Conservation (phyloP, 2,797 vertebrate species). For the Peromyscus aztecus region DNA sequence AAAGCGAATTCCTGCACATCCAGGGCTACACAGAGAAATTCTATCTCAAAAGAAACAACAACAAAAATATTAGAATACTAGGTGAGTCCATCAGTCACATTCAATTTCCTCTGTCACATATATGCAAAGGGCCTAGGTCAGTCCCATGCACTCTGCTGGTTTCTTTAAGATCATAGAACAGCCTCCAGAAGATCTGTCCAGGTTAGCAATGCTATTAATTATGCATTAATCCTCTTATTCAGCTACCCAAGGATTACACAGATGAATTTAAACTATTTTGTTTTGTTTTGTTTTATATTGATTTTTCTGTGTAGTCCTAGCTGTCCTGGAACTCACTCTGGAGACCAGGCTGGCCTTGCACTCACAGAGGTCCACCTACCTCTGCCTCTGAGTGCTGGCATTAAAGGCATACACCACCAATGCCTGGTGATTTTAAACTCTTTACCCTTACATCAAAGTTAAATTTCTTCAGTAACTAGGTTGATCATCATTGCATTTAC, state of each 20-base stretch:
- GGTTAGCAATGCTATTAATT: neutral
- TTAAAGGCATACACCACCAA: neutral
- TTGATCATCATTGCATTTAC: slow-evolving; percentile 55
- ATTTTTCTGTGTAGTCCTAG: neutral
- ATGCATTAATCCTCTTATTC: neutral
- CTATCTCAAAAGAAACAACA: neutral
- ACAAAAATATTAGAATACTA: neutral
- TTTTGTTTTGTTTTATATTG: neutral
- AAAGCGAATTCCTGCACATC: neutral
- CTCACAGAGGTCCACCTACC: neutral
- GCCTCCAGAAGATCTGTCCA: slow-evolving; percentile 6
- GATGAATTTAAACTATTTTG: slow-evolving; percentile 25
- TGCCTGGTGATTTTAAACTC: slow-evolving; percentile 18
- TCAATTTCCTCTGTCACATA: neutral
- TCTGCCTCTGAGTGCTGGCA: neutral
- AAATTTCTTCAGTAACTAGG: neutral
- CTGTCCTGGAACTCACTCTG: neutral
- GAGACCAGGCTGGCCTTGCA: neutral
- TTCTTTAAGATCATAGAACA: slow-evolving; percentile 2
- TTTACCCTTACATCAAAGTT: neutral
- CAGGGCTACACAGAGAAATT: neutral
- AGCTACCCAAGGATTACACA: slow-evolving; percentile 15
- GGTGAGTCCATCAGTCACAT: neutral
- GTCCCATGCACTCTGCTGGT: neutral
- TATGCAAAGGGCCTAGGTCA: neutral